Percentiles rank a stretch among this genome's conserved stretches.
These are phyloP conservation scores for Alouatta palliata DNA, from an alignment of 2,113 vertebrate species.

Conservation along the genomic window DNA sequence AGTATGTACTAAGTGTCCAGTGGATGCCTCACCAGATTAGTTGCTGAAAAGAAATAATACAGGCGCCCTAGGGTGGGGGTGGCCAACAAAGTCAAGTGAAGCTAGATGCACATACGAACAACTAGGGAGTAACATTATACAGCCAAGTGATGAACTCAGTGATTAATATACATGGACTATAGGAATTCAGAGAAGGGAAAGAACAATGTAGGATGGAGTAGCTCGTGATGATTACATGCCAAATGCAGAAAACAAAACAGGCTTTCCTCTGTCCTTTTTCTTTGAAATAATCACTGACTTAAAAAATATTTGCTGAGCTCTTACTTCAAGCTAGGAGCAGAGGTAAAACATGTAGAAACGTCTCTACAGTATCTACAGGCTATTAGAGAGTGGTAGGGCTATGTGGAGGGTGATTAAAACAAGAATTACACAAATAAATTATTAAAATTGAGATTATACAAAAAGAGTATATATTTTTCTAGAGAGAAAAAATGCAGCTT, in stretches of 20 bases:
- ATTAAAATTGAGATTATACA: neutral
- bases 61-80: neutral
- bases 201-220: neutral
- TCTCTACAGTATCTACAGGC: neutral
- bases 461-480: neutral
- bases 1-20: constrained; percentile 16
- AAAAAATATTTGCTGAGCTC: neutral
- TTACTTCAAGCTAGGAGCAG: neutral
- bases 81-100: neutral
- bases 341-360: neutral
- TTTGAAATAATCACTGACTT: neutral
- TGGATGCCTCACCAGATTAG: neutral
- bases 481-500: constrained; percentile 14
- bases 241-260: neutral
- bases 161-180: neutral
- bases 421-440: neutral
- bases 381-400: neutral
- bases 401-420: neutral
- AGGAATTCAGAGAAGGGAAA: constrained; percentile 11
- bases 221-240: neutral
- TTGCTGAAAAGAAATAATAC: constrained; percentile 55
- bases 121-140: neutral
- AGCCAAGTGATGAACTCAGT: neutral
- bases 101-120: constrained; percentile 12
- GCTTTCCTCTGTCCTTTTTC: neutral